Conservation (phyloP, 1,140 invertebrate species). For the Chironomus striatipennis region DNA sequence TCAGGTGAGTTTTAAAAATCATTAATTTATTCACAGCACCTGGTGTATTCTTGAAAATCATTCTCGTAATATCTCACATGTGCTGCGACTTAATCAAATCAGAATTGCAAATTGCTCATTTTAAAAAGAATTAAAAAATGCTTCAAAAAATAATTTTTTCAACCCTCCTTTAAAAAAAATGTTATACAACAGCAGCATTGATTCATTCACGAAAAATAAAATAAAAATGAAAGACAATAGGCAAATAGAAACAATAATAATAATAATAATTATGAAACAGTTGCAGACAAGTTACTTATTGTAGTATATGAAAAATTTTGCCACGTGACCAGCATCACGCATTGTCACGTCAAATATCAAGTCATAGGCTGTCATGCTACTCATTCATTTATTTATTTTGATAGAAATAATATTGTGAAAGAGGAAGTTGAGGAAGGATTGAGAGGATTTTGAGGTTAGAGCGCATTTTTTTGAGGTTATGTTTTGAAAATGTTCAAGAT, state of each 20-base stretch:
- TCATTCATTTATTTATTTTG: not conserved
- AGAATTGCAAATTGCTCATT: constrained; percentile 15
- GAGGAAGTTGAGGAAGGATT: too few relatives aligned
- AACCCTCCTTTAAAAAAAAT: not conserved
- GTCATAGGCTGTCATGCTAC: not conserved
- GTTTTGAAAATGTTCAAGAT: too few relatives aligned
- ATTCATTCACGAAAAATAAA: not conserved
- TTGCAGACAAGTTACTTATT: constrained; percentile 4
- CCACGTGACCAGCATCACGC: constrained; percentile 16
- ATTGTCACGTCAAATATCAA: not conserved
- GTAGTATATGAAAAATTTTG: not conserved
- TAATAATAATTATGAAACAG: constrained; percentile 7
- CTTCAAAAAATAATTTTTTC: not conserved
- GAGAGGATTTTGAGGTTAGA: too few relatives aligned
- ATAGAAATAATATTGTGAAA: too few relatives aligned
- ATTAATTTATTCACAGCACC: not conserved
- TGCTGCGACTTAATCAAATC: not conserved
- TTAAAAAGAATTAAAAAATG: not conserved
- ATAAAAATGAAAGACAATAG: not conserved
- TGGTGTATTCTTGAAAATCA: not conserved
- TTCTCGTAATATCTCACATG: not conserved
- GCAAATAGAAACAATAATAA: not conserved
- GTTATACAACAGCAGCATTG: not conserved
- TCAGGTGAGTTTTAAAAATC: constrained; percentile 55
- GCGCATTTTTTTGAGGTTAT: too few relatives aligned